phyloP scores from a whole-genome alignment of 1,140 invertebrate species.

The Drosophila ohnishii region DNA sequence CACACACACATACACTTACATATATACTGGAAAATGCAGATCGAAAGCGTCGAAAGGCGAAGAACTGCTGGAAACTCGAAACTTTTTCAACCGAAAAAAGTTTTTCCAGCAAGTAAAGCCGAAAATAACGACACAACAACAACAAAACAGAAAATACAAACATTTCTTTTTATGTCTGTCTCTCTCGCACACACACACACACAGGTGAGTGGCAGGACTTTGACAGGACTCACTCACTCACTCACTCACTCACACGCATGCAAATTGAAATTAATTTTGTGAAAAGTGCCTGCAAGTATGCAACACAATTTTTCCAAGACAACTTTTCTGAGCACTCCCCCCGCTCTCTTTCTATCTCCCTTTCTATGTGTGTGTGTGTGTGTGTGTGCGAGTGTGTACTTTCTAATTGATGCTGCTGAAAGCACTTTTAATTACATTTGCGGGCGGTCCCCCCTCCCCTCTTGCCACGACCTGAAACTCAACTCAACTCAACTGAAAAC shows the following conservation, averaged over 20 bases:
- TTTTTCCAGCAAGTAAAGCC: conserved; percentile 46
- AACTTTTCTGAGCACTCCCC: conserved; percentile 31
- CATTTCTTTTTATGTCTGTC: conserved; percentile 29
- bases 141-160: conserved; percentile 11
- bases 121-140: conserved; percentile 8
- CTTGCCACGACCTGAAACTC: conserved; percentile 15
- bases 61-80: conserved; percentile 25
- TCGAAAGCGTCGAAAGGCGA: conserved; percentile 21
- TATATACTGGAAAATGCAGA: conserved; percentile 16
- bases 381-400: conserved; percentile 40
- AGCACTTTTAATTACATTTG: conserved; percentile 79
- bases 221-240: conserved; percentile 35
- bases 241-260: conserved; percentile 26
- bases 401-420: conserved; percentile 74
- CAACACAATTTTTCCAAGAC: conserved; percentile 63
- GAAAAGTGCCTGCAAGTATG: conserved; percentile 71
- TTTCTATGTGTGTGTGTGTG: conserved; percentile 6
- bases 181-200: background rate
- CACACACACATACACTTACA: background rate
- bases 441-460: conserved; percentile 5
- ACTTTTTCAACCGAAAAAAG: conserved; percentile 43
- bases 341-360: background rate
- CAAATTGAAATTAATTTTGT: conserved; percentile 73
- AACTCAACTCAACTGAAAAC: conserved; percentile 29
- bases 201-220: conserved; percentile 56